Percentiles rank a stretch among this genome's conserved stretches.
Conservation (phyloP, 2,113 vertebrate genomes). For the Trichomycterus rosablanca region DNA sequence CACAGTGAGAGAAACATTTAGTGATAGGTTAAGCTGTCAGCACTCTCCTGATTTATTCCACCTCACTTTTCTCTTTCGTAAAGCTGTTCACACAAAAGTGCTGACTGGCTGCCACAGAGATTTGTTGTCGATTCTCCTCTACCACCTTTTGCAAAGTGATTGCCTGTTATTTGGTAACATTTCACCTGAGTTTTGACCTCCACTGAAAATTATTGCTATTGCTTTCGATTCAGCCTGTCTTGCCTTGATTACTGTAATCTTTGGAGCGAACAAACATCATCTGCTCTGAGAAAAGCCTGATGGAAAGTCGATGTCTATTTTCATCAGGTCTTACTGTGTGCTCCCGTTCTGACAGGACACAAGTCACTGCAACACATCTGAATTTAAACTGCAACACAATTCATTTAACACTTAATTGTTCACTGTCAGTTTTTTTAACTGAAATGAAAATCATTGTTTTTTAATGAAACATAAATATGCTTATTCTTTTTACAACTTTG, state of each 20-base stretch:
- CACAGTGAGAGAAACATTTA: conserved; percentile 42
- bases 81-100: conserved; percentile 71
- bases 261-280: conserved; percentile 67
- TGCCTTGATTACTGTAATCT: conserved; percentile 81
- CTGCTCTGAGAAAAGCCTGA: conserved; percentile 48
- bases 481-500: too few relatives aligned
- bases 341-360: background rate
- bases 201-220: conserved; percentile 78
- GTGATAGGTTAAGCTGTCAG: conserved; percentile 36
- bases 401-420: background rate
- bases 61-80: conserved; percentile 39
- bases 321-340: background rate
- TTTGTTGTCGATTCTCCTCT: conserved; percentile 72
- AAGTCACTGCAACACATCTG: background rate
- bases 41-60: conserved; percentile 57
- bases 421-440: background rate
- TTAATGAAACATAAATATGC: too few relatives aligned
- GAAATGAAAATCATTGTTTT: background rate
- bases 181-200: conserved; percentile 80
- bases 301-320: conserved; percentile 54
- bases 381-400: background rate
- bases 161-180: conserved; percentile 82
- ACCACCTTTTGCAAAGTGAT: conserved; percentile 77
- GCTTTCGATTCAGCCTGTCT: conserved; percentile 75
- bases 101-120: conserved; percentile 70